Conservation (phyloP, 2,888 invertebrate genomes). For the Calliopum simillimum region DNA sequence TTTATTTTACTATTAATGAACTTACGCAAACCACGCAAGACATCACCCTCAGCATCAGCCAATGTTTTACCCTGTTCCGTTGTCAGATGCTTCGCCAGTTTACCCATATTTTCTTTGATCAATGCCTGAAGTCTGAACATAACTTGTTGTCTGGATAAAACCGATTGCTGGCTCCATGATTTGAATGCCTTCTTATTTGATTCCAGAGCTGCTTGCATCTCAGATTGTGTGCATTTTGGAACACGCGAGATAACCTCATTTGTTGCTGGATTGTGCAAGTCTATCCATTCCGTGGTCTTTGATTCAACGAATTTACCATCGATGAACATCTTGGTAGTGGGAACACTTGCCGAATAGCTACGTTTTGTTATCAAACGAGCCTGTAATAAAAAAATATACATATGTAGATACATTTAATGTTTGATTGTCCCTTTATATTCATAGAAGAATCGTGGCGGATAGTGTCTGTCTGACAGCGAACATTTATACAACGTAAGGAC, state of each 20-base stretch:
- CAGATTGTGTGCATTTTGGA: conserved; percentile 88
- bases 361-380: conserved; percentile 59
- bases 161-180: conserved; percentile 91
- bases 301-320: conserved; percentile 96
- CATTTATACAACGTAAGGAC: too few relatives aligned
- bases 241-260: conserved; percentile 87
- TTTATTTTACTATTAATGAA: conserved; percentile 53
- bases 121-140: conserved; percentile 91
- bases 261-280: conserved; percentile 95
- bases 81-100: conserved; percentile 92
- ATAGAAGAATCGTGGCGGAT: too few relatives aligned
- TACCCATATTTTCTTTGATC: conserved; percentile 88
- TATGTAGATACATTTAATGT: background rate
- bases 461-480: too few relatives aligned
- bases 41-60: conserved; percentile 98
- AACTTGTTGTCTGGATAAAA: conserved; percentile 91
- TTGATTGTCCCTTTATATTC: too few relatives aligned
- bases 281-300: conserved; percentile 92
- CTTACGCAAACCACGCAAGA: conserved; percentile 95
- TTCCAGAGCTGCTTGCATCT: conserved; percentile 90
- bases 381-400: conserved; percentile 46
- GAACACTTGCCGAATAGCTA: conserved; percentile 70
- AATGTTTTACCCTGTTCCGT: conserved; percentile 97
- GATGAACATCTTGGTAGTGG: conserved; percentile 92
- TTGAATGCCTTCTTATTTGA: conserved; percentile 83